These are phyloP conservation scores for Epinephelus cyanopodus DNA, from an alignment of 2,113 vertebrate species.

Conservation along the genomic window DNA sequence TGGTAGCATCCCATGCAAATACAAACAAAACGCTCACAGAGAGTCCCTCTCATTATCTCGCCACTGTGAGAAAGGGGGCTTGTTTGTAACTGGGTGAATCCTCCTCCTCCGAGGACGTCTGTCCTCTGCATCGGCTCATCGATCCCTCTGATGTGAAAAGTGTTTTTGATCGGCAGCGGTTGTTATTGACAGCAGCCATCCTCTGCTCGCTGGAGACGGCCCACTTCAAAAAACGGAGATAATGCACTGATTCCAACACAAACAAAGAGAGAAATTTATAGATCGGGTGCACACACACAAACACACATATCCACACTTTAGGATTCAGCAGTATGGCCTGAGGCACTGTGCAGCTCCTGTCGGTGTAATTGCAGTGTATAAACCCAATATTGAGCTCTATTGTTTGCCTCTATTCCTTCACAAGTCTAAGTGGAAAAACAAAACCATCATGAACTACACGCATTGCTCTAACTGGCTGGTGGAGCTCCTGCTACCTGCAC, in stretches of 20 bases:
- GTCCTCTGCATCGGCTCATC: conserved; percentile 47
- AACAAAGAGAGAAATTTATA: conserved; percentile 56
- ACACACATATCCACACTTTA: neutral
- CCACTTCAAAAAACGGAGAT: conserved; percentile 54
- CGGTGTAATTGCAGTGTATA: conserved; percentile 59
- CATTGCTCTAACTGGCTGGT: conserved; percentile 13
- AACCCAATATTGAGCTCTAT: conserved; percentile 60
- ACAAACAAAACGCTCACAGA: conserved; percentile 21
- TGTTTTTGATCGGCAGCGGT: conserved; percentile 66
- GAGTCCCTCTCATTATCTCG: conserved; percentile 40
- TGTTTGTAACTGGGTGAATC: conserved; percentile 40
- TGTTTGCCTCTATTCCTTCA: conserved; percentile 59
- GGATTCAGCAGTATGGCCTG: conserved; percentile 37
- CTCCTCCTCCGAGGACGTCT: conserved; percentile 42
- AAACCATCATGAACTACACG: conserved; percentile 18
- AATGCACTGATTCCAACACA: conserved; percentile 47
- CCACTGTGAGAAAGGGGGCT: conserved; percentile 41
- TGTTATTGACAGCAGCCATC: conserved; percentile 64
- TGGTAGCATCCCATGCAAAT: conserved; percentile 19
- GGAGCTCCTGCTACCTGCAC: neutral
- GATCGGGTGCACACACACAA: conserved; percentile 28
- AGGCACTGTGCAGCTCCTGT: conserved; percentile 40
- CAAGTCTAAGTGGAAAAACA: conserved; percentile 34
- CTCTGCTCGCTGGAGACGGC: conserved; percentile 31
- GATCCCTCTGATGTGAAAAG: conserved; percentile 73